Evolutionary conservation across 1,140 invertebrate genomes (phyloP).

Genomic region (Trichonephila clavipes): DNA sequence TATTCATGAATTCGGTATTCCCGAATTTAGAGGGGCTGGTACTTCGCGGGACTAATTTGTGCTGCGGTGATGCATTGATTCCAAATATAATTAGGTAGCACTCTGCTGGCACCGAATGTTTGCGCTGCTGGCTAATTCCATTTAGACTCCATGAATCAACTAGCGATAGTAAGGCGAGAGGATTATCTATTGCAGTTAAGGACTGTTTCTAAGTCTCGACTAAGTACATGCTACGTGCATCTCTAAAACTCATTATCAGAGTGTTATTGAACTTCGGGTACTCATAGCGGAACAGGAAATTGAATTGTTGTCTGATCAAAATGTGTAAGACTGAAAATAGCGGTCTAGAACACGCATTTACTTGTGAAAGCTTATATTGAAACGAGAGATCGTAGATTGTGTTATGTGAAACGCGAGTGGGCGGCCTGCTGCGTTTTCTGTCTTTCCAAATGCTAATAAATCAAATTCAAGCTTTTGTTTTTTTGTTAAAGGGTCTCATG

Average conservation of each 20-base stretch:
- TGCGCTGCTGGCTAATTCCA: conserved; percentile 47
- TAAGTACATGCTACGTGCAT: background rate
- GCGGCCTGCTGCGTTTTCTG: too few relatives aligned
- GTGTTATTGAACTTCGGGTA: conserved; percentile 32
- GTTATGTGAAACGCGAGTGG: too few relatives aligned
- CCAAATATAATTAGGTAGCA: conserved; percentile 64
- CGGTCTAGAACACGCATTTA: too few relatives aligned
- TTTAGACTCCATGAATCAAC: conserved; percentile 45
- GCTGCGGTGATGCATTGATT: conserved; percentile 62
- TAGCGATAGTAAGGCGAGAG: background rate
- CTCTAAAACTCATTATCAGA: conserved; percentile 55
- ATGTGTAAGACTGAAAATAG: background rate
- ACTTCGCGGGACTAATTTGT: conserved; percentile 42
- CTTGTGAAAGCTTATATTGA: too few relatives aligned
- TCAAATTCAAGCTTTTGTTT: too few relatives aligned
- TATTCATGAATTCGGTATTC: conserved; percentile 54
- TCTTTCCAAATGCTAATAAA: too few relatives aligned
- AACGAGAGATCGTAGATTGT: too few relatives aligned
- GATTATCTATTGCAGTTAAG: conserved; percentile 35
- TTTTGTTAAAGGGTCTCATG: too few relatives aligned
- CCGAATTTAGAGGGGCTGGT: background rate
- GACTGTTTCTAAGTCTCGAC: conserved; percentile 21
- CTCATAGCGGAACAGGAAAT: background rate
- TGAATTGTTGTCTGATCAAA: conserved; percentile 15
- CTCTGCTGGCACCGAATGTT: conserved; percentile 49